These are phyloP conservation scores for Drosophila setifemur DNA, from an alignment of 1,140 invertebrate genomes.

Conservation along the genomic window DNA sequence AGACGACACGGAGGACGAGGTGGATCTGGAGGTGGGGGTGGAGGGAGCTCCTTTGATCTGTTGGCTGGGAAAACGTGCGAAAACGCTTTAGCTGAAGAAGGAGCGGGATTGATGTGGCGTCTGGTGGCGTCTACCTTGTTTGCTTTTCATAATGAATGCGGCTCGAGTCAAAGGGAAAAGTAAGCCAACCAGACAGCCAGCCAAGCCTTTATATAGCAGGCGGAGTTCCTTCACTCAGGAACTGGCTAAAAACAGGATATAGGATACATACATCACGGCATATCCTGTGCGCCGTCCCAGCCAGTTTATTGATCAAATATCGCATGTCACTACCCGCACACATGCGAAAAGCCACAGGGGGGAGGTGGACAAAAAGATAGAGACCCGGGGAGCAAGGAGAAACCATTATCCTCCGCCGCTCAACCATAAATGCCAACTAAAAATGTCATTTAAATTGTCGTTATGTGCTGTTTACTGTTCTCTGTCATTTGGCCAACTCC, in stretches of 20 bases:
- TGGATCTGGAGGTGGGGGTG: too few relatives aligned
- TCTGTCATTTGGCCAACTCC: slow-evolving; percentile 34
- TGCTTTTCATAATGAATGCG: slow-evolving; percentile 79
- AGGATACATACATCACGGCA: slow-evolving; percentile 53
- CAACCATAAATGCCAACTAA: slow-evolving; percentile 68
- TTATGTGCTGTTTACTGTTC: slow-evolving; percentile 71
- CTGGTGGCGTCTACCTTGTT: slow-evolving; percentile 58
- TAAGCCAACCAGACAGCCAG: slow-evolving; percentile 37
- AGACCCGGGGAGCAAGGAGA: background rate
- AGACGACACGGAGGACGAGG: slow-evolving; percentile 13
- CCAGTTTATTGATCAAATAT: slow-evolving; percentile 76
- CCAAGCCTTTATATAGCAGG: too few relatives aligned
- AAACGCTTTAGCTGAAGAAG: slow-evolving; percentile 54
- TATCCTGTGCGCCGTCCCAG: slow-evolving; percentile 19
- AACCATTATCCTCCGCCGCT: slow-evolving; percentile 26
- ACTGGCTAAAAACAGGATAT: slow-evolving; percentile 60
- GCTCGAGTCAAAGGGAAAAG: slow-evolving; percentile 60
- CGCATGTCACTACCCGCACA: slow-evolving; percentile 59
- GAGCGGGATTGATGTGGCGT: slow-evolving; percentile 63
- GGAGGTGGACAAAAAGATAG: slow-evolving; percentile 9
- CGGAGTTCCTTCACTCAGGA: slow-evolving; percentile 1
- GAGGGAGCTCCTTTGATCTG: slow-evolving; percentile 61
- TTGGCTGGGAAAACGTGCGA: slow-evolving; percentile 63
- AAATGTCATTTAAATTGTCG: slow-evolving; percentile 77
- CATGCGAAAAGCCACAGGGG: slow-evolving; percentile 10